phyloP scores from a whole-genome alignment of 1,140 invertebrate species.

The Microplitis mediator region DNA sequence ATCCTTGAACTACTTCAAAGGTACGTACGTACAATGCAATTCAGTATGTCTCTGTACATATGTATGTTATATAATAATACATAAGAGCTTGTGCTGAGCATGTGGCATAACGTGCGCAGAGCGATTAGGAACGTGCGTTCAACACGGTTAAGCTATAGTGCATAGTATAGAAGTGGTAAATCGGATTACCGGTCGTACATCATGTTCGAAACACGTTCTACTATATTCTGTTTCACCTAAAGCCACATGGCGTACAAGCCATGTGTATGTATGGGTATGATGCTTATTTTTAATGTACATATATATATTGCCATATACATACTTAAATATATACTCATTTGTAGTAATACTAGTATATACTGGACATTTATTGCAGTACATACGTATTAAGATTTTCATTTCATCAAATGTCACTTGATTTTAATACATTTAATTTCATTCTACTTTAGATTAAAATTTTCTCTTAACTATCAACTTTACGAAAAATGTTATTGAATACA shows the following conservation, averaged over 20 bases:
- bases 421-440: too few relatives aligned
- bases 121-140: conserved; percentile 27
- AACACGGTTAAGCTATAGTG: conserved; percentile 23
- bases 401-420: too few relatives aligned
- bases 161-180: conserved; percentile 24
- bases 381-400: too few relatives aligned
- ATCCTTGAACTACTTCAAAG: conserved; percentile 2
- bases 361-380: too few relatives aligned
- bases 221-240: conserved; percentile 7
- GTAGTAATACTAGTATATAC: too few relatives aligned
- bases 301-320: too few relatives aligned
- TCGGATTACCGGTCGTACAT: conserved; percentile 34
- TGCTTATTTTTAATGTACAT: neutral
- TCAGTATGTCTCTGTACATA: neutral
- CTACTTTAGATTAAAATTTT: too few relatives aligned
- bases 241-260: conserved; percentile 23
- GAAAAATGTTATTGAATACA: too few relatives aligned
- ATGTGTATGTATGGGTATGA: conserved; percentile 12
- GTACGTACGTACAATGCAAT: neutral
- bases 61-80: conserved; percentile 17
- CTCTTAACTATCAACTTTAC: too few relatives aligned
- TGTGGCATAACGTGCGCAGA: conserved; percentile 27
- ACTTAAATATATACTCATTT: too few relatives aligned
- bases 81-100: conserved; percentile 9
- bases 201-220: conserved; percentile 22